These are phyloP conservation scores for Calephelis virginiensis DNA, from an alignment of 1,140 invertebrate species.

Conservation along the genomic window DNA sequence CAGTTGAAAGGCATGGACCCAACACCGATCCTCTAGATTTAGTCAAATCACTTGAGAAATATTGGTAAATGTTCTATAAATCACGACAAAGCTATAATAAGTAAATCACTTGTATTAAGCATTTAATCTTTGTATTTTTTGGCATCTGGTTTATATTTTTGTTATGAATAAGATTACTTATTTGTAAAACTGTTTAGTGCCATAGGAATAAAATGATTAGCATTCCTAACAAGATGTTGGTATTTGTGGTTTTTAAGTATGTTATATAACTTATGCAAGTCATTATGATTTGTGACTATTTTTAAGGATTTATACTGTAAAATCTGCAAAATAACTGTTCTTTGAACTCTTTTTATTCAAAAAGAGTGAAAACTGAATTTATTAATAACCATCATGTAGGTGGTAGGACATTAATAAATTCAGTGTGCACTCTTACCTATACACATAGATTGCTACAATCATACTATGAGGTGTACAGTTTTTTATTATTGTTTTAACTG, in stretches of 20 bases:
- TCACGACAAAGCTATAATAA: neutral
- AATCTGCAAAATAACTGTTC: no score
- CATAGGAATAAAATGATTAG: slow-evolving; percentile 1
- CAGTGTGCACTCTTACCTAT: no score
- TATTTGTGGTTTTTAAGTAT: no score
- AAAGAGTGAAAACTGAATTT: no score
- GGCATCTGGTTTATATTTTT: slow-evolving; percentile 12
- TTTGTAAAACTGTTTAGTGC: neutral
- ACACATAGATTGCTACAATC: no score
- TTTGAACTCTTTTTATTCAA: no score
- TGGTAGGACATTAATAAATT: no score
- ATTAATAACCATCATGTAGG: no score
- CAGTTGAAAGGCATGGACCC: slow-evolving; percentile 90
- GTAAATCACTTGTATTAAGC: neutral
- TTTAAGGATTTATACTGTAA: neutral
- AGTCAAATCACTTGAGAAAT: slow-evolving; percentile 83
- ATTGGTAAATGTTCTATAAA: slow-evolving; percentile 72
- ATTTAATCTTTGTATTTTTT: slow-evolving; percentile 11
- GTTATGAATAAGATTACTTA: slow-evolving; percentile 16
- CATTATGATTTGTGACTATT: slow-evolving; percentile 5
- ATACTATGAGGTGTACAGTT: no score
- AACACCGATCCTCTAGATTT: slow-evolving; percentile 86
- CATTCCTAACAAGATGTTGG: no score
- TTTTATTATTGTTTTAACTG: no score
- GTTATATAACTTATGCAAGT: no score